A percentile compares a stretch with the other conserved stretches of the same genome.
These are phyloP conservation scores for Mesocricetus auratus DNA, from an alignment of 2,113 vertebrate species.

Conservation along the genomic window DNA sequence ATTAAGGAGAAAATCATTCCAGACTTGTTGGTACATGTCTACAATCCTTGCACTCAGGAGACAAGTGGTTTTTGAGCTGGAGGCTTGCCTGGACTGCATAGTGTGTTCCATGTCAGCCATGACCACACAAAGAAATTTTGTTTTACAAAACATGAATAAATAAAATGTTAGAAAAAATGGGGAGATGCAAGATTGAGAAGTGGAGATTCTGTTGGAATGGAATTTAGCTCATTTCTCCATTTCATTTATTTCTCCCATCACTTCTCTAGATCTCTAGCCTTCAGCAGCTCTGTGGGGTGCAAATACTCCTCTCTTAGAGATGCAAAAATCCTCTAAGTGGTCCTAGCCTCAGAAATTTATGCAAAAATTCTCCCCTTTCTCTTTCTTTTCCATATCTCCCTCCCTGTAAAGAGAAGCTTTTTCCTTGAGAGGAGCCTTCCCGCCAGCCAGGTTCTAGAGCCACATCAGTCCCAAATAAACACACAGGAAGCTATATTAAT, in stretches of 20 bases:
- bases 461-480: too few relatives aligned
- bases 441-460: too few relatives aligned
- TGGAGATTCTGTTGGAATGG: neutral
- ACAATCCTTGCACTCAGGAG: neutral
- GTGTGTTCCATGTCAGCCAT: neutral
- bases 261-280: neutral
- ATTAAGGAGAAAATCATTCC: neutral
- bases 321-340: neutral
- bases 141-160: neutral
- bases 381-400: neutral
- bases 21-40: neutral
- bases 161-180: neutral
- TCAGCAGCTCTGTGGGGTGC: rapidly evolving
- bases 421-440: too few relatives aligned
- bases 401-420: too few relatives aligned
- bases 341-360: neutral
- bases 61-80: neutral
- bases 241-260: neutral
- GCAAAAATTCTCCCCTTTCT: neutral
- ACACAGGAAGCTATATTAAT: too few relatives aligned
- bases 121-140: neutral
- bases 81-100: too few relatives aligned
- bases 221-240: too few relatives aligned
- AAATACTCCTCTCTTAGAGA: neutral
- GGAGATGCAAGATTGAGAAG: neutral